Conservation (phyloP, 1,140 invertebrate species). For the Lucilia sericata region DNA sequence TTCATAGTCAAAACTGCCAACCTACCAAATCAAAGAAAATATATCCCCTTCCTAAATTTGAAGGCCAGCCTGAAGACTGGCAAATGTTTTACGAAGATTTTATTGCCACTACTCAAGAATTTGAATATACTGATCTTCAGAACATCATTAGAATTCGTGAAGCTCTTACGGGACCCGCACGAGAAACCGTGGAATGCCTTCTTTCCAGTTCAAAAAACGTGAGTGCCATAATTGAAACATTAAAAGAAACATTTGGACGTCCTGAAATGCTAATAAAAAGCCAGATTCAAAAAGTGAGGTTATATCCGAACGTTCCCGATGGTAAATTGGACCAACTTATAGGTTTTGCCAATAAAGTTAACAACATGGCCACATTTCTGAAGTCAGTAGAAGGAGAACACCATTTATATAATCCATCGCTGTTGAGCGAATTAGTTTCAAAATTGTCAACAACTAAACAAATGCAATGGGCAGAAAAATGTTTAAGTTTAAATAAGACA, state of each 20-base stretch:
- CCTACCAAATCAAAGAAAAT: slow-evolving; percentile 21
- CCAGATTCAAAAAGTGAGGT: slow-evolving; percentile 24
- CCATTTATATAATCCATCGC: slow-evolving; percentile 3
- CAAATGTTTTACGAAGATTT: slow-evolving; percentile 8
- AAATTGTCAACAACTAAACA: neutral
- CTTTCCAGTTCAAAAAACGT: slow-evolving; percentile 26
- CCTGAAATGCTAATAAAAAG: slow-evolving; percentile 33
- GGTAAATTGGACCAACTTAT: neutral
- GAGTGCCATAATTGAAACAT: neutral
- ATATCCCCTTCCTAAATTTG: slow-evolving; percentile 6
- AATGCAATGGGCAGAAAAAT: slow-evolving; percentile 30
- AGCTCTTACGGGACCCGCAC: neutral
- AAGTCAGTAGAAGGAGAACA: neutral
- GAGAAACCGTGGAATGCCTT: neutral
- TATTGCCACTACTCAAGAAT: neutral
- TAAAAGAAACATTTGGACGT: slow-evolving; percentile 24
- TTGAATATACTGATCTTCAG: slow-evolving; percentile 11
- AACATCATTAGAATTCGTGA: slow-evolving; percentile 31
- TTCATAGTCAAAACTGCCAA: neutral
- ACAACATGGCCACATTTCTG: slow-evolving; percentile 1
- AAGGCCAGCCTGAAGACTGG: slow-evolving; percentile 20
- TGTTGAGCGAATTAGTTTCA: neutral
- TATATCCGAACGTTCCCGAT: neutral
- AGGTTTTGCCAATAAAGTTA: slow-evolving; percentile 2
- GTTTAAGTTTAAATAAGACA: neutral